Evolutionary conservation across 2,888 invertebrate species (phyloP), one percentile per base, ranked within the genome.

Genomic region (Sarcophaga carnaria): DNA sequence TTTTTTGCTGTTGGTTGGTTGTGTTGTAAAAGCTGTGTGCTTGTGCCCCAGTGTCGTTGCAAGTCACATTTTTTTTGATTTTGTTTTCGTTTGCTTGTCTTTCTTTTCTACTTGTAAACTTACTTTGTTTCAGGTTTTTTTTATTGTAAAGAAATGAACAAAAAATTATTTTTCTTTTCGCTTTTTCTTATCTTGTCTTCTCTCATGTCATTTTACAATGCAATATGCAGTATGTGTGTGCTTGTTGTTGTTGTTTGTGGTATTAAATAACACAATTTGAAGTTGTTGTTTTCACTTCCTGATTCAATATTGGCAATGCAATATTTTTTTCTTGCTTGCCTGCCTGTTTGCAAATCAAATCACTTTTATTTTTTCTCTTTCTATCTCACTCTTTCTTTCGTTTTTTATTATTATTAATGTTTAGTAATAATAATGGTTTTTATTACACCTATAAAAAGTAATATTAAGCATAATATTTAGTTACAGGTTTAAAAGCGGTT

Each of bases 1-100:
- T 72, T 60, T 49, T 75, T 63, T 49, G 14, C 12, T 75, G 75
- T 37, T 20, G 22, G n/a, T 12, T 60, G 59, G 67, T 69, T 60
- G 20, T 69, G n/a, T 60, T 54, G 37, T 45, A 14, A 54, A 54
- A 54, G 54, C 54, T 69, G 70, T 87, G 84, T 87, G 87, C 87
- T 81, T 87, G 81, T 87, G 87, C 87, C 87, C 87, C 87, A 87
- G 87, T 87, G 84, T 87, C 83, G 86, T 79, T 87, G 80, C 83
- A 87, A 87, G 76, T 87, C 67, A 60, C 37, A 22, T 37, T 63
- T 59, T 49, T 37, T 47, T 47, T 64, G 71, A n/a, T 62, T 47
- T 14, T 64, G 22, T 37, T 59, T 60, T 27, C 17, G 47, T 27
- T 64, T 72, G 37, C 17, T 10, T 17, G 54, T 54, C 17, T 54